phyloP scores from a whole-genome alignment of 2,113 vertebrate species.

The Sminthopsis crassicaudata region DNA sequence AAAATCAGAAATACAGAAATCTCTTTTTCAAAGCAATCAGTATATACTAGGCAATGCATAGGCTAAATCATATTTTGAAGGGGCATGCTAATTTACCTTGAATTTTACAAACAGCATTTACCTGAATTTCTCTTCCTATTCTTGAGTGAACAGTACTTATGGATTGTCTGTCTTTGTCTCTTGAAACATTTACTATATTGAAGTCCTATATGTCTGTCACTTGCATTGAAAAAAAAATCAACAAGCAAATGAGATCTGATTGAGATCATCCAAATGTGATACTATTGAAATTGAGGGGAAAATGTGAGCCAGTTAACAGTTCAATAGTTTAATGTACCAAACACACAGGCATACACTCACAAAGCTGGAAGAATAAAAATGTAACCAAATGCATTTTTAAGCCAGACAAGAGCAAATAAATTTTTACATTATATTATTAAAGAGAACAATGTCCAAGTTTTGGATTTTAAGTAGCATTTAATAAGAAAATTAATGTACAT shows the following conservation, averaged over 20 bases:
- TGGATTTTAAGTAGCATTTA: not conserved
- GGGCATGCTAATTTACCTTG: not conserved
- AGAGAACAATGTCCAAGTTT: not conserved
- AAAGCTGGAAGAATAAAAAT: not conserved
- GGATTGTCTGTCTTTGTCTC: slow-evolving; percentile 1
- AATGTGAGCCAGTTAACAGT: not conserved
- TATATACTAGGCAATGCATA: not conserved
- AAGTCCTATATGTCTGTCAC: not conserved
- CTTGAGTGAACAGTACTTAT: not conserved
- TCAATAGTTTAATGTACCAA: not conserved
- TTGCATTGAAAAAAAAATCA: not conserved
- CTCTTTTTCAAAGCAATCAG: not conserved
- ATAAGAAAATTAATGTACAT: not conserved
- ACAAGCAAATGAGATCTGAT: not conserved
- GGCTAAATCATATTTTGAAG: not conserved
- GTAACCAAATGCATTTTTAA: not conserved
- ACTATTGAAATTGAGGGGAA: not conserved
- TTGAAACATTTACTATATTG: too few relatives aligned
- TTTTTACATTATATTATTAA: not conserved
- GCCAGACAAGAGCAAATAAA: slow-evolving; percentile 8
- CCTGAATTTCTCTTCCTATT: not conserved
- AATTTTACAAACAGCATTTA: not conserved
- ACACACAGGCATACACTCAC: not conserved
- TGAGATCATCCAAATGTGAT: slow-evolving; percentile 4
- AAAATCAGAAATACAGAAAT: not conserved